Evolutionary conservation across 1,140 invertebrate species (phyloP).

Genomic region (Zaprionus gabonicus): DNA sequence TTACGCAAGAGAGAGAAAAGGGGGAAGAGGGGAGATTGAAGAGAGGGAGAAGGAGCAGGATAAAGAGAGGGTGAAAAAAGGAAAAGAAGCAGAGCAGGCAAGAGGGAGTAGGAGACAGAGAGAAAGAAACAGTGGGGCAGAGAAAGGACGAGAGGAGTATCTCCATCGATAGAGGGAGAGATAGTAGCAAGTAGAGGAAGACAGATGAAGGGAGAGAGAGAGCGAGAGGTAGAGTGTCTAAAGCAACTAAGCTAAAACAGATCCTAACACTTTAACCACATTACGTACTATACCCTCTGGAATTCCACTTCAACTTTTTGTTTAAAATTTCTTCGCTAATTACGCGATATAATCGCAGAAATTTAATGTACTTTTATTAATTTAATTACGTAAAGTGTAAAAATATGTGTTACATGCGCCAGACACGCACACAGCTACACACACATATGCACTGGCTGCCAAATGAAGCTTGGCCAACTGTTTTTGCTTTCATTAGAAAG

Average conservation of each 20-base stretch:
- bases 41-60: neutral
- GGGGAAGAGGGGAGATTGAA: neutral
- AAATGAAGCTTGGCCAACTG: constrained; percentile 25
- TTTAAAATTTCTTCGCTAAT: constrained; percentile 26
- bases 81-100: neutral
- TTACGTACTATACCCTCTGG: neutral
- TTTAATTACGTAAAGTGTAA: constrained; percentile 77
- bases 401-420: constrained; percentile 53
- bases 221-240: no score
- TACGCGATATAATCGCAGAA: constrained; percentile 58
- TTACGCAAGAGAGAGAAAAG: constrained; percentile 9
- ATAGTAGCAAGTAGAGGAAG: no score
- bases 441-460: constrained; percentile 5
- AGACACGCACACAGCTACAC: constrained; percentile 58
- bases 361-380: constrained; percentile 71
- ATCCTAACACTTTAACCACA: neutral
- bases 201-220: neutral
- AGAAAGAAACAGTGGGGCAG: neutral
- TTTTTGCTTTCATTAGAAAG: constrained; percentile 78
- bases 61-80: neutral
- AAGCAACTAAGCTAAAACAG: neutral
- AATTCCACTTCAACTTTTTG: neutral
- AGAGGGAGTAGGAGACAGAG: neutral
- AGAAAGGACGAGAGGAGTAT: neutral
- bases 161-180: neutral